Evolutionary conservation across 1,140 invertebrate genomes (phyloP).

Genomic region (Aethina tumida): DNA sequence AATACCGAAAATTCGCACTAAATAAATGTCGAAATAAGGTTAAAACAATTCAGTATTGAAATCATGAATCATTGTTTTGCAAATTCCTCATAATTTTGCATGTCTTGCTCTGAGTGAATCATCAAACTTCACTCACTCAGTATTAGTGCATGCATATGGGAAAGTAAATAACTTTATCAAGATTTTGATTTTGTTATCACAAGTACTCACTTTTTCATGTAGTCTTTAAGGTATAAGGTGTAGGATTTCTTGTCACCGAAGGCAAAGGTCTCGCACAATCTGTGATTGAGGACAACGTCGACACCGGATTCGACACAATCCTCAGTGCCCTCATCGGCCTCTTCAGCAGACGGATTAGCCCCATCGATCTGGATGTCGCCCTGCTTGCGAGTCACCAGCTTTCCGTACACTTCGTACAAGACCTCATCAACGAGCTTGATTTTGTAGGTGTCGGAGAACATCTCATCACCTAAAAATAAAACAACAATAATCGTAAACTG

Average conservation of each 20-base stretch:
- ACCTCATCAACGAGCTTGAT: constrained; percentile 89
- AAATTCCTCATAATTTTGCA: constrained; percentile 24
- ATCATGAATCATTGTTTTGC: too few relatives aligned
- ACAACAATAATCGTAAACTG: constrained; percentile 5
- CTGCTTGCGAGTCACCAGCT: constrained; percentile 61
- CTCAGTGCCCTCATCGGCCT: constrained; percentile 78
- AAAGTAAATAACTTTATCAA: background rate
- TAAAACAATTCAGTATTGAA: too few relatives aligned
- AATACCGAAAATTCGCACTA: too few relatives aligned
- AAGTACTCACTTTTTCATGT: constrained; percentile 83
- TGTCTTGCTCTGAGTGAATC: constrained; percentile 28
- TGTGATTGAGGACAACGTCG: constrained; percentile 88
- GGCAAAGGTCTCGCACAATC: constrained; percentile 76
- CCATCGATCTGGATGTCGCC: constrained; percentile 78
- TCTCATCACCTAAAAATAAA: constrained; percentile 77
- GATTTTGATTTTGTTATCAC: constrained; percentile 1
- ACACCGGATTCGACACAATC: constrained; percentile 66
- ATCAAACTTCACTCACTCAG: constrained; percentile 20
- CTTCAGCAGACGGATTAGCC: constrained; percentile 88
- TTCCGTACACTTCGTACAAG: constrained; percentile 91
- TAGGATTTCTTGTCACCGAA: constrained; percentile 85
- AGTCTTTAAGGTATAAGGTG: constrained; percentile 87
- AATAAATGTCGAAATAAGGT: too few relatives aligned
- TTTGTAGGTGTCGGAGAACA: constrained; percentile 97
- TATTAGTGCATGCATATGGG: constrained; percentile 31